Percentiles rank a stretch among this genome's conserved stretches.
phyloP scores from a whole-genome alignment of 1,140 invertebrate genomes.

The Calycopis cecrops region DNA sequence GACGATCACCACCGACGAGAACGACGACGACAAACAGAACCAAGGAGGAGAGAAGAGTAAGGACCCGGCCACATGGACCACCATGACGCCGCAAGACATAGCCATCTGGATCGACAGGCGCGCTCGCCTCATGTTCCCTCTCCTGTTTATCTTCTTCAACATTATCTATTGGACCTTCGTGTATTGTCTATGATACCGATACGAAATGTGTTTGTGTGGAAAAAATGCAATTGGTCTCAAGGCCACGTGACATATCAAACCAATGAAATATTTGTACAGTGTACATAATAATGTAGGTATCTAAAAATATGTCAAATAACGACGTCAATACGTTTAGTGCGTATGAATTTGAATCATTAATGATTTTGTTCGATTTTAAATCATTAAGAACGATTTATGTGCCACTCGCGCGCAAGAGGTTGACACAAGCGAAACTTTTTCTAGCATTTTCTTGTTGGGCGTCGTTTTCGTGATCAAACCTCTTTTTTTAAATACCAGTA shows the following conservation, averaged over 20 bases:
- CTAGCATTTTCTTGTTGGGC: no score
- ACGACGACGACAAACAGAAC: slow-evolving; percentile 76
- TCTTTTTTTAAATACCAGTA: no score
- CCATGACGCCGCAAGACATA: slow-evolving; percentile 90
- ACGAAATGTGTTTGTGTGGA: not conserved
- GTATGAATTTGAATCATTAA: no score
- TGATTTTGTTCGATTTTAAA: no score
- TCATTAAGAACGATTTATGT: no score
- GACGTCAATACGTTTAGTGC: no score
- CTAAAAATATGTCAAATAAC: no score
- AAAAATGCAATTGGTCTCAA: not conserved
- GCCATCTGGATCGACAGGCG: slow-evolving; percentile 90
- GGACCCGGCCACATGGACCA: slow-evolving; percentile 79
- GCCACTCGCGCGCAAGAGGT: no score
- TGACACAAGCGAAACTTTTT: no score
- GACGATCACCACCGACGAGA: slow-evolving; percentile 79
- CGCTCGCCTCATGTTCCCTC: slow-evolving; percentile 85
- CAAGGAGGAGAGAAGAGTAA: slow-evolving; percentile 52
- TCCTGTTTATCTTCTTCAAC: slow-evolving; percentile 88
- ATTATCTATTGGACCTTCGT: slow-evolving; percentile 91
- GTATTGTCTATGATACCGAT: slow-evolving; percentile 61
- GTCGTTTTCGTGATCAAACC: no score
- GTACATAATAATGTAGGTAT: not conserved
- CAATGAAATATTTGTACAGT: not conserved
- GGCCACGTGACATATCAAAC: no score